Evolutionary conservation across 2,797 vertebrate species (phyloP), one percentile per base, ranked within the genome.

Genomic region (Parambassis ranga): DNA sequence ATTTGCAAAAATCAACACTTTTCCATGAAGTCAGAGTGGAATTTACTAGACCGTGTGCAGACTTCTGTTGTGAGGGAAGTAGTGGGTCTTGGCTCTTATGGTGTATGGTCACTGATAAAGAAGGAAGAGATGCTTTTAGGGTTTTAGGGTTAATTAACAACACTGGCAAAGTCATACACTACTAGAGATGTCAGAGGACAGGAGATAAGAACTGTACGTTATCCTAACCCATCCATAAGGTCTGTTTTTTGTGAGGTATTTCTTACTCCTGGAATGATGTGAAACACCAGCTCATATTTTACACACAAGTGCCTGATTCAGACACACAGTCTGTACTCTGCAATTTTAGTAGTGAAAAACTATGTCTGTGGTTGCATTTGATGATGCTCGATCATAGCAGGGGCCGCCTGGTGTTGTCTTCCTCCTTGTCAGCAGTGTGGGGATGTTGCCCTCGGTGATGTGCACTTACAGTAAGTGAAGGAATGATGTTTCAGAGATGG

Each of bases 401-500:
- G 47, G 51, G 28, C 65, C 16, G 68, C 60, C 63, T 33, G 86
- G 85, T 86, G 80, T 89, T 81, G 78, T 81, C 81, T 87, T 85
- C 83, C 87, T 84, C 76, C 68, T 62, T 81, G 87, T 89, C 87
- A 90, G 84, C 85, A 84, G 64, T 44, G 76, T 27, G 43, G 68
- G 73, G 79, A 79, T 71, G 73, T 49, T 79, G 88, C 85, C 86
- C 86, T 50, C 64, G 50, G 49, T 88, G 87, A 88, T 84, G 83
- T 83, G 37, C 81, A 80, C 84, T 93, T 93, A 92, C 92, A 86
- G 92, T 92, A 93, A 93, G 85, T 87, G 86, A 90, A 85, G 89
- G 92, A 89, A 87, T 92, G 92, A 89, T 90, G 87, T 93, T 91
- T 91, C 90, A 91, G 79, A 87, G 90, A 92, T 89, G 90, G 91